These are phyloP conservation scores for Premnoplex brunnescens DNA, from an alignment of 2,797 vertebrate species.

Conservation along the genomic window DNA sequence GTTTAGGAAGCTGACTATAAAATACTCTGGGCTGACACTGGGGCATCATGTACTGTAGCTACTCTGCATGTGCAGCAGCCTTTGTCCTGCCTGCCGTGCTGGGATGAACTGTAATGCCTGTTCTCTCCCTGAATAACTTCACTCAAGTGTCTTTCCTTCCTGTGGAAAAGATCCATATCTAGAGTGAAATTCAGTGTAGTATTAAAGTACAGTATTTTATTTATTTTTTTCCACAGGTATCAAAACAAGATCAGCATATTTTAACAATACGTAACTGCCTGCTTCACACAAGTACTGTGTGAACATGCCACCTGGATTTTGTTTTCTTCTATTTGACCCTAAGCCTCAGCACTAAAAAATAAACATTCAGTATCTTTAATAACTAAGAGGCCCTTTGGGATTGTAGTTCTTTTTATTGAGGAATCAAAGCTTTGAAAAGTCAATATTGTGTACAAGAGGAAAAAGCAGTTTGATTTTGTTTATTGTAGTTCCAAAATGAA, in stretches of 20 bases:
- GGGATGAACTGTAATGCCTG: fast-evolving
- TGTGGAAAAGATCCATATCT: background rate
- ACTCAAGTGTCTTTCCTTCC: background rate
- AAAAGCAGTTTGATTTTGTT: background rate
- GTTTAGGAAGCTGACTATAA: background rate
- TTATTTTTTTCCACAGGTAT: background rate
- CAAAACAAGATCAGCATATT: background rate
- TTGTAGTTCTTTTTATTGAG: background rate
- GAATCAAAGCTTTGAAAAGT: background rate
- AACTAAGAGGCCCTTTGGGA: background rate
- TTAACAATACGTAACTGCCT: background rate
- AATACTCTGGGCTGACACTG: fast-evolving
- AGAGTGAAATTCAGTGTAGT: background rate
- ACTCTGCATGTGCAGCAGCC: fast-evolving
- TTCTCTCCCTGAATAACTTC: background rate
- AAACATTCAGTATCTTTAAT: background rate
- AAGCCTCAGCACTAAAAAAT: background rate
- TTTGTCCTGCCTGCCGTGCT: background rate
- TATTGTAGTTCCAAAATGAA: background rate
- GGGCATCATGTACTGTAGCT: no score
- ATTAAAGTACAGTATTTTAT: background rate
- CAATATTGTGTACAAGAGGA: background rate
- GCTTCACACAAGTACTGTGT: background rate
- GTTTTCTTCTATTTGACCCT: background rate
- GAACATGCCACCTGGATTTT: background rate